Base-by-base conservation (phyloP, 2,113 vertebrate species). In the Anolis sagrei region DNA sequence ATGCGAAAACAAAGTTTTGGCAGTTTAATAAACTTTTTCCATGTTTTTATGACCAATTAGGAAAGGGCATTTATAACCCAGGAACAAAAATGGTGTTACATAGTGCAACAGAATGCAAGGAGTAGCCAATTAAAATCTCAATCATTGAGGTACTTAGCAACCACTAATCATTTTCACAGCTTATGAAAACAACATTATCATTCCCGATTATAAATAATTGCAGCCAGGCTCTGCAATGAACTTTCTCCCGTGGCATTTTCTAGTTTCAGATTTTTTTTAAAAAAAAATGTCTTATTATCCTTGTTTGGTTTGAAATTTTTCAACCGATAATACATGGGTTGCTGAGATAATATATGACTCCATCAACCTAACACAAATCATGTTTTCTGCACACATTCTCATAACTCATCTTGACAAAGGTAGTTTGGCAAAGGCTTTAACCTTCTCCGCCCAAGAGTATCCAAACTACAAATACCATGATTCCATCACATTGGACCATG, bases 101-200 rank as follows among this genome's bases (percentile, higher is more conserved):
- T 44, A 44, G 39, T 44, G 39, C 39, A n/a, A 69, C 29, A 69
- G 25, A 69, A 73, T 16, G 34, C 6, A 73, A 73, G 32, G 16
- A 73, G 36, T 18, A 36, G 5, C 3, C 1, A 54, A 81, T 68
- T 87, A 86, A 68, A 68, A 16, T 10, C 13, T 13, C 36, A 54
- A 16, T 66, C 36, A 87, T 88, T 83, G 86, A 89, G 44, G 87
- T 75, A 77, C 19, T 0, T 82, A 91, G 88, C 87, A 92, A 91
- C 87, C 90, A 85, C 83, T 90, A 91, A 89, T 81, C 86, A 80
- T 86, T 92, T 89, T 79, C 77, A 83, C 83, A 34, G 88, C 92
- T 92, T 86, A 89, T 76, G 81, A 73, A 91, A 91, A 88, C 21
- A 83, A 66, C 32, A 89, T 79, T 64, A 76, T 86, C 84, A 74